Evolutionary conservation across 1,140 invertebrate genomes (phyloP).

Genomic region (Cydia fagiglandana): DNA sequence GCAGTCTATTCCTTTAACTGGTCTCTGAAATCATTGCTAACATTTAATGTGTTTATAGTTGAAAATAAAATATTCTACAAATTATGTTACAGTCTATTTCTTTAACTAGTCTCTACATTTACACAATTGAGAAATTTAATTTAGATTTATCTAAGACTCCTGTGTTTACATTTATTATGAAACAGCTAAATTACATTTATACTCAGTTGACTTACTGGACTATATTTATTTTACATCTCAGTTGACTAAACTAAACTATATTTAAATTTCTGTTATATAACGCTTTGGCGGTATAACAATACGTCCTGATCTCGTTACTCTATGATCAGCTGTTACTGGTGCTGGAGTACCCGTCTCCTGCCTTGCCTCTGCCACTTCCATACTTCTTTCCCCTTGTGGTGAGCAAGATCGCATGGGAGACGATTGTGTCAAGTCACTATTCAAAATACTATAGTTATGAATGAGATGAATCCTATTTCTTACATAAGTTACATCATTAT

Average conservation of each 20-base stretch:
- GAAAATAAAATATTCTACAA: too few relatives aligned
- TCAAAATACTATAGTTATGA: neutral
- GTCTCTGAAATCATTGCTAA: too few relatives aligned
- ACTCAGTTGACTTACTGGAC: neutral
- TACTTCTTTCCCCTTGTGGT: neutral
- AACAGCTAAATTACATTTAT: neutral
- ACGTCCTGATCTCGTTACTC: neutral
- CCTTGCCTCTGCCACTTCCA: neutral
- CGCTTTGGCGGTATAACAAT: neutral
- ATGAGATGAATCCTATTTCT: neutral
- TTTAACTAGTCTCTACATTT: too few relatives aligned
- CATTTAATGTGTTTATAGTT: too few relatives aligned
- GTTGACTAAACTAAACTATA: neutral
- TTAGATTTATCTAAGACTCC: too few relatives aligned
- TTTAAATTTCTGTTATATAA: neutral
- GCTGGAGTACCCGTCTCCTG: neutral
- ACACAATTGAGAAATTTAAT: neutral
- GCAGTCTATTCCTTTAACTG: too few relatives aligned
- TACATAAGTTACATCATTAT: neutral
- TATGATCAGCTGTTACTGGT: neutral
- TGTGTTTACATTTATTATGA: neutral
- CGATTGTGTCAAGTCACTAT: neutral
- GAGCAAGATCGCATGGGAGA: neutral
- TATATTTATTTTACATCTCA: neutral
- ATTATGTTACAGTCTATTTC: too few relatives aligned